These are phyloP conservation scores for Clivina fossor DNA, from an alignment of 2,888 invertebrate species.

Conservation along the genomic window DNA sequence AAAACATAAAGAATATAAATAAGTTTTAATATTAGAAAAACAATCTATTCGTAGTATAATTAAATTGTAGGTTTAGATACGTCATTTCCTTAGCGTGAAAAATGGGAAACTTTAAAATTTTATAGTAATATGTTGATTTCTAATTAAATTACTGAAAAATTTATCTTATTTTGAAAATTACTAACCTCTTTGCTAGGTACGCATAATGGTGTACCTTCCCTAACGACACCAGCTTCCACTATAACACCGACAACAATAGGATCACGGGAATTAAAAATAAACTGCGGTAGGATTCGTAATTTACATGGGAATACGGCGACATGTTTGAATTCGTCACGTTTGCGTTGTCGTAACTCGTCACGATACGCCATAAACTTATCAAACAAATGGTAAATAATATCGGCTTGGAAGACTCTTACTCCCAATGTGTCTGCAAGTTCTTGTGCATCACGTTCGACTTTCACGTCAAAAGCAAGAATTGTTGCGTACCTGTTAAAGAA, in stretches of 20 bases:
- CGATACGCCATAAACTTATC: constrained; percentile 94
- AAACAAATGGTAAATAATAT: constrained; percentile 99
- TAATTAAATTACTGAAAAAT: too few relatives aligned
- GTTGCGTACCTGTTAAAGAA: constrained; percentile 76
- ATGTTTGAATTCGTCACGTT: constrained; percentile 93
- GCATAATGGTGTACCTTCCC: constrained; percentile 96
- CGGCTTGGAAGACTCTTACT: constrained; percentile 96
- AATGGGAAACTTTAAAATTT: too few relatives aligned
- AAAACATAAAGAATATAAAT: too few relatives aligned
- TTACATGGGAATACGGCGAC: constrained; percentile 99
- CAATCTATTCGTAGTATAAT: too few relatives aligned
- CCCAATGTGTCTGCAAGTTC: constrained; percentile 93
- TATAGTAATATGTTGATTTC: too few relatives aligned
- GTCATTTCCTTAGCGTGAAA: too few relatives aligned
- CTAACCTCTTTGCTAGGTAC: constrained; percentile 93
- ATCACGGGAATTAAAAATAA: constrained; percentile 96
- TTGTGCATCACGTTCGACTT: constrained; percentile 97
- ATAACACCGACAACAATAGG: constrained; percentile 97
- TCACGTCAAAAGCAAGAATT: constrained; percentile 99
- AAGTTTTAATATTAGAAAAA: too few relatives aligned
- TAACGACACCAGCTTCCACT: constrained; percentile 92
- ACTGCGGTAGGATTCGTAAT: constrained; percentile 79
- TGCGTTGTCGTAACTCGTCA: constrained; percentile 86
- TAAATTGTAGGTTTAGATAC: too few relatives aligned
- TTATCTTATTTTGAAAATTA: too few relatives aligned